phyloP scores from a whole-genome alignment of 2,797 vertebrate genomes.

The Xerus rutilus region DNA sequence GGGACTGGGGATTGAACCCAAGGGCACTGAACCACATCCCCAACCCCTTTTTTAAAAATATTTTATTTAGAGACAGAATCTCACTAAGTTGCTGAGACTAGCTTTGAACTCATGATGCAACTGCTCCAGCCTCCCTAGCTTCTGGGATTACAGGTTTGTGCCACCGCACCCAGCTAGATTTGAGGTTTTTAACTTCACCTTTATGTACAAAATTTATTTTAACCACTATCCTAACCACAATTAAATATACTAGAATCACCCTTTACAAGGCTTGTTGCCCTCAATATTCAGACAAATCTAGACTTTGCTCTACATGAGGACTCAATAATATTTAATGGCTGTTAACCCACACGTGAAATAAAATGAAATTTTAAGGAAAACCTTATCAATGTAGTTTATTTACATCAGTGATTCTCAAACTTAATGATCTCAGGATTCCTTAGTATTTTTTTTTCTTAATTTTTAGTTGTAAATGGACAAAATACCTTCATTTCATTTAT shows the following conservation, averaged over 20 bases:
- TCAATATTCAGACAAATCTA: not conserved
- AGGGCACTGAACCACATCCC: no score
- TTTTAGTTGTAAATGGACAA: no score
- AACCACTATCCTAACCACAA: not conserved
- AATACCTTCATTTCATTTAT: no score
- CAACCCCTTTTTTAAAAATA: no score
- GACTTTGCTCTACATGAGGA: not conserved
- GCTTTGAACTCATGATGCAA: no score
- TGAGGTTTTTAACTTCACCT: not conserved
- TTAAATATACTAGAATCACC: not conserved
- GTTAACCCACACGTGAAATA: not conserved
- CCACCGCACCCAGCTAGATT: no score
- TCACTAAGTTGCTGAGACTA: no score
- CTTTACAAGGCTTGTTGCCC: not conserved
- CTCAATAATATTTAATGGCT: not conserved
- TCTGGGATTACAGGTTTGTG: no score
- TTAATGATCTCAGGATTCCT: not conserved
- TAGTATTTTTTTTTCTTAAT: not conserved
- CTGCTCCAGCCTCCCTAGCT: no score
- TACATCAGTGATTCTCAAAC: not conserved
- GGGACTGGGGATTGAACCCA: no score
- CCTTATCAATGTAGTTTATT: not conserved
- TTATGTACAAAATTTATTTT: not conserved
- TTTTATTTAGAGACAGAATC: no score
- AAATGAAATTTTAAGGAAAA: slow-evolving; percentile 32